Conservation (phyloP, 2,797 vertebrate species). For the Adelosebastes latens region DNA sequence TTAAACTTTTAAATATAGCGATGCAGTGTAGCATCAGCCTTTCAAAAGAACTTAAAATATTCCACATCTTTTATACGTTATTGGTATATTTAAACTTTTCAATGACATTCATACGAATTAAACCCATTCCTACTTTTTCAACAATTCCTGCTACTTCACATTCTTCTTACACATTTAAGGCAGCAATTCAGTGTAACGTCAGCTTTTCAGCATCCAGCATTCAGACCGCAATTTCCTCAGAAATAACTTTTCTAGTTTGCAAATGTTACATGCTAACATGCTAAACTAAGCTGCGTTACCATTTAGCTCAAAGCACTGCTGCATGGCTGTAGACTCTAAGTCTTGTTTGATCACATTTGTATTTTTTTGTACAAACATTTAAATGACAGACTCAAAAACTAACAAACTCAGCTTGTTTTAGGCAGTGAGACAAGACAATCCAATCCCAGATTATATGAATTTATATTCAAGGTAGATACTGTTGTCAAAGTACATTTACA, state of each 20-base stretch:
- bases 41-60: no score
- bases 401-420: neutral
- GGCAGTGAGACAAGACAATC: neutral
- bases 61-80: no score
- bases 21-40: no score
- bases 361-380: neutral
- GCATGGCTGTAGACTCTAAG: neutral
- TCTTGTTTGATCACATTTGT: neutral
- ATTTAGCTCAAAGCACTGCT: neutral
- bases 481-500: neutral
- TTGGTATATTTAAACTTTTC: no score
- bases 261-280: neutral
- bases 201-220: no score
- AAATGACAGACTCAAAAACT: neutral
- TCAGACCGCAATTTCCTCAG: no score
- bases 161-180: no score
- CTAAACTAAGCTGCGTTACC: neutral
- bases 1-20: no score
- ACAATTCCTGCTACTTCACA: no score
- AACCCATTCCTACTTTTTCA: no score
- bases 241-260: neutral
- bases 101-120: no score
- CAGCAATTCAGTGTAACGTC: no score
- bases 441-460: neutral
- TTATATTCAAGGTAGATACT: neutral